These are phyloP conservation scores for Doryteuthis pealeii DNA, from an alignment of 1,140 invertebrate genomes.

Conservation along the genomic window DNA sequence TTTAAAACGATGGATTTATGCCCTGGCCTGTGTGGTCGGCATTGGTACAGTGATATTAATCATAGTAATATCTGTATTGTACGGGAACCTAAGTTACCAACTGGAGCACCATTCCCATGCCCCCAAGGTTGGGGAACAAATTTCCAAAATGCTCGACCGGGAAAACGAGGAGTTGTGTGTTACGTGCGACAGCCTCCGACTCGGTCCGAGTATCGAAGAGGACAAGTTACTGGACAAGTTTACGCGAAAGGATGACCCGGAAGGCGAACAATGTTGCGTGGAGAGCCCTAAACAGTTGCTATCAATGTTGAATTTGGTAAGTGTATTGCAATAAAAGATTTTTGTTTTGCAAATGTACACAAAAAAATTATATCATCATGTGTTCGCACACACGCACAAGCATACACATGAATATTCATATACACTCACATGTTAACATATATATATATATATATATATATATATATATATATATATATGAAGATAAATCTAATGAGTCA, in stretches of 20 bases:
- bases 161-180: conserved; percentile 39
- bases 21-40: conserved; percentile 33
- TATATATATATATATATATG: too few species aligned
- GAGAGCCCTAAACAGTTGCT: conserved; percentile 40
- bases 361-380: too few species aligned
- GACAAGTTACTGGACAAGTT: conserved; percentile 37
- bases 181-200: conserved; percentile 36
- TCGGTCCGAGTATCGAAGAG: conserved; percentile 44
- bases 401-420: too few species aligned
- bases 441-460: too few species aligned
- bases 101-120: conserved; percentile 41
- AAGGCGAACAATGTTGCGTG: conserved; percentile 40
- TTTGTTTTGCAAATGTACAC: background rate
- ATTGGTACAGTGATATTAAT: conserved; percentile 39
- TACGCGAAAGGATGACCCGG: conserved; percentile 25
- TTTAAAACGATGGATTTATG: conserved; percentile 34
- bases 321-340: conserved; percentile 12
- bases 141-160: conserved; percentile 37
- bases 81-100: conserved; percentile 41
- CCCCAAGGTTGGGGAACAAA: conserved; percentile 46
- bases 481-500: too few species aligned
- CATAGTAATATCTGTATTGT: conserved; percentile 36
- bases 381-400: too few species aligned
- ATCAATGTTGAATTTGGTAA: conserved; percentile 42
- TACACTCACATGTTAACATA: too few species aligned